These are phyloP conservation scores for Agrilus cyanescens DNA, from an alignment of 2,888 invertebrate species.

Conservation along the genomic window DNA sequence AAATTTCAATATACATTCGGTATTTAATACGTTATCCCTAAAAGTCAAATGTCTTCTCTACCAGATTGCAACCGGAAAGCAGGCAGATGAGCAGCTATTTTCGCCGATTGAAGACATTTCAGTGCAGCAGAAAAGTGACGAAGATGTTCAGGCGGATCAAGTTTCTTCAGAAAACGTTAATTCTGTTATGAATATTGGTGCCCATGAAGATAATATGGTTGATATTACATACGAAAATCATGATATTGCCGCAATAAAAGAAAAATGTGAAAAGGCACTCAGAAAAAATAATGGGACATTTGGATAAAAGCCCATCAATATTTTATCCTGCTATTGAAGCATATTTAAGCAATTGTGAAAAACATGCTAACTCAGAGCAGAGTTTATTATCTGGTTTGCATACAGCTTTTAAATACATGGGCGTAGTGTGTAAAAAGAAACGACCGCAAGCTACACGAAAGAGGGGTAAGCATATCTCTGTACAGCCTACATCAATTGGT, in stretches of 20 bases:
- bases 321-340: constrained; percentile 2
- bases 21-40: constrained; percentile 2
- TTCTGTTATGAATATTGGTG: too few relatives aligned
- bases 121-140: not conserved
- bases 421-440: not conserved
- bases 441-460: constrained; percentile 5
- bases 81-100: not conserved
- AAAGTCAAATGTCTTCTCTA: constrained; percentile 1
- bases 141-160: too few relatives aligned
- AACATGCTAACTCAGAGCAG: constrained; percentile 2
- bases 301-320: constrained; percentile 1
- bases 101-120: constrained; percentile 2
- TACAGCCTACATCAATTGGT: constrained; percentile 4
- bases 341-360: constrained; percentile 5
- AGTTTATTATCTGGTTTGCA: constrained; percentile 3
- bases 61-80: constrained; percentile 1
- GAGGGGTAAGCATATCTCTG: constrained; percentile 1
- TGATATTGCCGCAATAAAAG: too few relatives aligned
- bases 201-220: too few relatives aligned
- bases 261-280: not conserved
- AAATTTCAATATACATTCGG: constrained; percentile 1
- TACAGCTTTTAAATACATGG: constrained; percentile 3
- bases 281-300: constrained; percentile 3
- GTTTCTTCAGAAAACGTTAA: too few relatives aligned
- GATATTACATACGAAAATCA: too few relatives aligned